A percentile compares a stretch with the other conserved stretches of the same genome.
Conservation (phyloP, 2,113 vertebrate genomes). For the Sinocyclocheilus anophthalmus region DNA sequence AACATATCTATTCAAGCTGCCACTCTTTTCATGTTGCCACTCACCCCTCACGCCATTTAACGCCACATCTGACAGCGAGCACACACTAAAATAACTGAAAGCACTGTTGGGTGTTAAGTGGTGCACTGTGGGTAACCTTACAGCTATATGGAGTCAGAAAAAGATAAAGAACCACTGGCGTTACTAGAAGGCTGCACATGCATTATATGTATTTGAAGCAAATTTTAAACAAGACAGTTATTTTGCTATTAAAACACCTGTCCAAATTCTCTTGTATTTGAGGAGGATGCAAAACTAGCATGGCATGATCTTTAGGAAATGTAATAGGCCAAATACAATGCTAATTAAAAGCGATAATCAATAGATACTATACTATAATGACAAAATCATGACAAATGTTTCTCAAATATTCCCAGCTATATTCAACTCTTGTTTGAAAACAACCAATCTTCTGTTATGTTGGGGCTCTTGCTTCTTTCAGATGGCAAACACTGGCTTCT, state of each 20-base stretch:
- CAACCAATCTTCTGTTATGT: constrained; percentile 1
- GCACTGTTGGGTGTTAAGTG: constrained; percentile 67
- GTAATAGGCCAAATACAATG: background rate
- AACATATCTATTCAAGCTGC: constrained; percentile 60
- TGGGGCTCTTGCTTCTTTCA: background rate
- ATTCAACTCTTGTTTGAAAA: background rate
- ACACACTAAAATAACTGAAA: constrained; percentile 61
- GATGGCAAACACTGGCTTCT: constrained; percentile 28
- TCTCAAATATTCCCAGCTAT: background rate
- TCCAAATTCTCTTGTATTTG: background rate
- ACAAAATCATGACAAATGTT: background rate
- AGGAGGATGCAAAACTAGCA: background rate
- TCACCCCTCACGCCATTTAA: constrained; percentile 52
- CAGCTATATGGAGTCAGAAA: constrained; percentile 46
- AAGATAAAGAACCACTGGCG: constrained; percentile 54
- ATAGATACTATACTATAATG: background rate
- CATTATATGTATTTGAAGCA: background rate
- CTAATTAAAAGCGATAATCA: background rate
- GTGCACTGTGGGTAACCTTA: constrained; percentile 61
- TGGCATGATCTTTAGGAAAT: background rate
- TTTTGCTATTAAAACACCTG: background rate
- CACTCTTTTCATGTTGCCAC: constrained; percentile 48
- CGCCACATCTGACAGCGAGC: constrained; percentile 54
- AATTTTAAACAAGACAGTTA: background rate
- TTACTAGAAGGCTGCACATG: background rate